phyloP scores from a whole-genome alignment of 2,113 vertebrate species.

The Amphiprion ocellaris region DNA sequence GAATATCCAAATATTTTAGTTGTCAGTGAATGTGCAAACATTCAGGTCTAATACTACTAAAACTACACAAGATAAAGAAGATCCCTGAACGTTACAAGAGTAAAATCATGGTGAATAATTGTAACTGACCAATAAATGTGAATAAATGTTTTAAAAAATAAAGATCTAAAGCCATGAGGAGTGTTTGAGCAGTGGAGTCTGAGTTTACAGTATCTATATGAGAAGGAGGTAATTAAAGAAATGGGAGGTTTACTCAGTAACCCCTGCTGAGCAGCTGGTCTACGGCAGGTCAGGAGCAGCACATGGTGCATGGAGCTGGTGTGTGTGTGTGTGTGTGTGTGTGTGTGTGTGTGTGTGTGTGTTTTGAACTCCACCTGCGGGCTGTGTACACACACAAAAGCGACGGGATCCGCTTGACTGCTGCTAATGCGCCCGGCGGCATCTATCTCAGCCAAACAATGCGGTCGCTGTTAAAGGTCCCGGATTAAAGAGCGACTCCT shows the following conservation, averaged over 20 bases:
- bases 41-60: neutral
- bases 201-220: conserved; percentile 58
- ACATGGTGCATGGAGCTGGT: conserved; percentile 73
- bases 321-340: conserved; percentile 41
- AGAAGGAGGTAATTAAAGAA: conserved; percentile 80
- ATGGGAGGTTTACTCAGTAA: conserved; percentile 82
- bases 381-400: conserved; percentile 81
- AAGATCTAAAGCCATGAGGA: conserved; percentile 14
- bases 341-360: conserved; percentile 34
- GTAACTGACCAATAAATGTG: neutral
- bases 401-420: conserved; percentile 81
- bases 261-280: conserved; percentile 83
- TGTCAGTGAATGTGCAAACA: neutral
- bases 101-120: neutral
- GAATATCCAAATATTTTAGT: neutral
- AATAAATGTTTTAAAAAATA: neutral
- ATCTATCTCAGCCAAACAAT: conserved; percentile 79
- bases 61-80: neutral
- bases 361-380: conserved; percentile 78
- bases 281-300: conserved; percentile 79
- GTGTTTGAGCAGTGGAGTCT: conserved; percentile 1
- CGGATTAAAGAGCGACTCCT: conserved; percentile 76
- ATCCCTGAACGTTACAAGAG: neutral
- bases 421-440: conserved; percentile 79
- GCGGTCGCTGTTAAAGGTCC: conserved; percentile 79